Conservation (phyloP, 2,888 invertebrate species). For the Cyclophora albipunctata region DNA sequence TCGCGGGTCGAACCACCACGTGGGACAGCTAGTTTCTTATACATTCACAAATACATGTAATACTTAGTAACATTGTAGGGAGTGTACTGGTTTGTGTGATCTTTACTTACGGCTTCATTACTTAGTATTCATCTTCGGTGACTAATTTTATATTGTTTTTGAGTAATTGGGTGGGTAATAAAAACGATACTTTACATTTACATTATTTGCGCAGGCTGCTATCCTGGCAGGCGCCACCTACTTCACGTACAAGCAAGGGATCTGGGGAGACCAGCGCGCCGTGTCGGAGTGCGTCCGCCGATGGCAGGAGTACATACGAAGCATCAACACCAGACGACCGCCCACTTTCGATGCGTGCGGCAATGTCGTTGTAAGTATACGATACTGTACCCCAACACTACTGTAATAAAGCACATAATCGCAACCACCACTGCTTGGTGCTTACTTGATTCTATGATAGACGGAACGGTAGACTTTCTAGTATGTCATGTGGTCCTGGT, state of each 20-base stretch:
- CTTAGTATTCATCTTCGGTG: too few relatives aligned
- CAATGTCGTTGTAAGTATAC: constrained; percentile 52
- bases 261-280: constrained; percentile 65
- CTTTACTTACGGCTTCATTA: too few relatives aligned
- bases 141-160: too few relatives aligned
- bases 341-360: constrained; percentile 59
- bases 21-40: too few relatives aligned
- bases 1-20: too few relatives aligned
- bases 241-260: constrained; percentile 65
- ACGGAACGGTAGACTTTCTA: too few relatives aligned
- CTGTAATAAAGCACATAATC: not conserved
- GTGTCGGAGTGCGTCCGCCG: constrained; percentile 58
- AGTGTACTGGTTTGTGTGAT: too few relatives aligned
- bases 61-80: too few relatives aligned
- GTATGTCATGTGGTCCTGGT: constrained; percentile 42
- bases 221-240: constrained; percentile 59
- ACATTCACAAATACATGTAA: too few relatives aligned
- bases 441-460: too few relatives aligned
- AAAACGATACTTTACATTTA: constrained; percentile 15
- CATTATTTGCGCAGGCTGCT: constrained; percentile 47
- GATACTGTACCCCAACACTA: not conserved
- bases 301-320: constrained; percentile 60
- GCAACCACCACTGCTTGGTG: too few relatives aligned
- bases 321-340: constrained; percentile 58
- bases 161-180: constrained; percentile 21